Base-by-base conservation (phyloP, 1,140 invertebrate genomes). In the Danaus plexippus region DNA sequence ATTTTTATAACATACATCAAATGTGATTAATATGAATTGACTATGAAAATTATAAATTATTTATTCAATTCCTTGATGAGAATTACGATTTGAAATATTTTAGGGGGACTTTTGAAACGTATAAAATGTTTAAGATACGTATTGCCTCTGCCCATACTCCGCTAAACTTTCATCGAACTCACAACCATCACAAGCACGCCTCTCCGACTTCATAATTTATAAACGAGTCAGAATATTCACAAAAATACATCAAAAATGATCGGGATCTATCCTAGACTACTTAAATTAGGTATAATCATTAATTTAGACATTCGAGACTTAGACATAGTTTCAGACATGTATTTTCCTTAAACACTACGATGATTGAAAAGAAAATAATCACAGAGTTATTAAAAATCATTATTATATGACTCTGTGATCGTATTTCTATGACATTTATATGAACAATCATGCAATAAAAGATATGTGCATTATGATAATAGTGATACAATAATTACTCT, bases 291-390 rank as follows among this genome's bases (percentile, higher is more conserved):
- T 61, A 61, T 52, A 61, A 53, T 15, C 56, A 54, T 53, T 61
- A 61, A 56, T 69, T 69, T 72, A 71, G 63, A 64, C 46, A 53
- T 68, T 66, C n/a, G 68, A 47, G 56, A 71, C 75, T 79, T 79
- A 79, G 58, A 77, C 76, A 79, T 79, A 79, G 76, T 76, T 63
- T 81, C 78, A 81, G 78, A 81, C 78, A 81, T 81, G 78, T 81
- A 78, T 79, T 81, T 73, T 61, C 52, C 69, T 78, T 81, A 77
- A 32, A 58, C 22, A 59, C 69, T 76, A 76, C 66, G 52, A 71
- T 61, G 71, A 50, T 43, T 54, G 64, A 62, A 54, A 41, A 47
- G 42, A 32, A 32, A 32, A 6, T 32, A 32, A 32, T 32, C 22
- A 32, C 22, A 32, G 22, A 32, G 22, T 3, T 32, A 32, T 32